Base-by-base conservation (phyloP, 2,888 invertebrate genomes). In the Andricus curvator region DNA sequence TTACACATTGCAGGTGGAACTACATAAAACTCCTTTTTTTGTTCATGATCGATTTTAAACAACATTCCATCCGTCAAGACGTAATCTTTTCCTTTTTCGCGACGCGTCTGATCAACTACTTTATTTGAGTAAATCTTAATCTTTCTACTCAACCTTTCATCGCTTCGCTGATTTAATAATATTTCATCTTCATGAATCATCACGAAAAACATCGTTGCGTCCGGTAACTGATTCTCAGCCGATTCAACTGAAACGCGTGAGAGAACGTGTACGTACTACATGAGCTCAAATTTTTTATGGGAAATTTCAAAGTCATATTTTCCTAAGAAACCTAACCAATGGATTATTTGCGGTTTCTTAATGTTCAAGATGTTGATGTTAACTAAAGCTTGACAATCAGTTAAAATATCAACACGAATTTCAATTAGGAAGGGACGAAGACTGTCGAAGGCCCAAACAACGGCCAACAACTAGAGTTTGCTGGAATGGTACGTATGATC, bases 361-460 rank as follows among this genome's bases (percentile, higher is more conserved):
- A 1, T 25, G 25, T 25, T 25, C 1, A 25, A 25, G 25, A 1
- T 25, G 25, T 25, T 25, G 25, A 25, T 25, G 25, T 25, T 25
- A 25, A 25, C 25, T 25, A 25, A 25, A 25, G 25, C 25, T 25
- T 1, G 25, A 25, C 25, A 25, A 25, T 25, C 25, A 25, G 25
- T 25, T 25, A 25, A 25, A 25, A 25, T 25, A 25, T 25, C 25
- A 25, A 25, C 25, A 25, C 1, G 25, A 25, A 25, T 25, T 25
- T 1, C 25, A 25, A 25, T 25, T 25, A 25, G 25, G 25, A 25
- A 25, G 25, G 25, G 25, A 25, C 25, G 25, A 1, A 25, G 25
- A 25, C 25, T n/a, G 85, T 80, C 74, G 88, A 85, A 11, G 87
- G 85, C 76, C 78, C 5, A 89, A 65, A 1, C 88, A 86, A 80